Evolutionary conservation across 2,113 vertebrate genomes (phyloP).

Genomic region (Rana temporaria): DNA sequence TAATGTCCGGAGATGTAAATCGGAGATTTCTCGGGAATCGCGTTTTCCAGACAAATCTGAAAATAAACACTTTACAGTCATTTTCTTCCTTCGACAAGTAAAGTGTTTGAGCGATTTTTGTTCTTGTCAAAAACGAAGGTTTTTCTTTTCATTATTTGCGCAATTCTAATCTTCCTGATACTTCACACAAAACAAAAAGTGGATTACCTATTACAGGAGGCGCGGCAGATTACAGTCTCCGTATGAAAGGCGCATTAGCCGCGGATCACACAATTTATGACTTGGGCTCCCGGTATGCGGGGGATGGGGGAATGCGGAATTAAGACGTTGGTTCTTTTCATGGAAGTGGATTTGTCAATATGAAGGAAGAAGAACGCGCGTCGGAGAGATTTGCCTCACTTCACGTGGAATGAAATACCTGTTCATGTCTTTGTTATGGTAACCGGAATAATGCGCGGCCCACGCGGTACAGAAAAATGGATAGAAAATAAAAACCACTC

Average conservation of each 20-base stretch:
- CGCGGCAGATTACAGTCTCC: conserved; percentile 26
- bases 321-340: not conserved
- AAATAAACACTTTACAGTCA: conserved; percentile 11
- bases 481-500: too few species aligned
- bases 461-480: too few species aligned
- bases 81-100: not conserved
- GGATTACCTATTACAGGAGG: conserved; percentile 39
- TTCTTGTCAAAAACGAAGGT: conserved; percentile 33
- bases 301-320: conserved; percentile 1
- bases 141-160: conserved; percentile 22
- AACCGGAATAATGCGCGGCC: too few species aligned
- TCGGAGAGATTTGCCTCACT: too few species aligned
- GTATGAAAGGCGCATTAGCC: conserved; percentile 32
- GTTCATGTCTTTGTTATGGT: too few species aligned
- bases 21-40: not conserved
- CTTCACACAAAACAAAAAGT: conserved; percentile 29
- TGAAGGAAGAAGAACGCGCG: too few species aligned
- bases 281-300: conserved; percentile 13
- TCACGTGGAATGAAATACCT: too few species aligned
- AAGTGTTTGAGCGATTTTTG: conserved; percentile 20
- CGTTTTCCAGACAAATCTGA: not conserved
- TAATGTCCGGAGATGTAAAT: not conserved
- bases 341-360: not conserved
- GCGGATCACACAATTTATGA: not conserved
- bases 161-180: conserved; percentile 46